phyloP scores from a whole-genome alignment of 1,140 invertebrate species.

The Trichonephila inaurata region DNA sequence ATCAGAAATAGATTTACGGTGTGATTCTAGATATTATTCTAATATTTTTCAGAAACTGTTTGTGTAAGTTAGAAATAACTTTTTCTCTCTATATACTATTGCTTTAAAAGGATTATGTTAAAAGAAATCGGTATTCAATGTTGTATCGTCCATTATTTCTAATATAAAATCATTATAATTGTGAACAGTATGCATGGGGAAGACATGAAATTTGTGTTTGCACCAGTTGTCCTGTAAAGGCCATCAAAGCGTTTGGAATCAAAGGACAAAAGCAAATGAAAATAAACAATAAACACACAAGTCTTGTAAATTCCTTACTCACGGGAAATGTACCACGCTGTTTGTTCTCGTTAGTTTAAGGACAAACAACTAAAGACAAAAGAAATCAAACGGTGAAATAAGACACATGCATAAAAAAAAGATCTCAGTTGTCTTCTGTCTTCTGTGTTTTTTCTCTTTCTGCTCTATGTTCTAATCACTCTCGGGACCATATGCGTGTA shows the following conservation, averaged over 20 bases:
- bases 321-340: conserved; percentile 46
- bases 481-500: background rate
- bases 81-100: too few relatives aligned
- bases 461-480: conserved; percentile 6
- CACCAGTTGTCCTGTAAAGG: background rate
- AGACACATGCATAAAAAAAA: conserved; percentile 20
- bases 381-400: conserved; percentile 49
- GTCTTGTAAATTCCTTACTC: conserved; percentile 14
- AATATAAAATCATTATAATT: too few relatives aligned
- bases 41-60: too few relatives aligned
- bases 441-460: background rate
- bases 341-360: conserved; percentile 48
- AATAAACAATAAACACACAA: conserved; percentile 32
- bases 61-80: too few relatives aligned
- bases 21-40: too few relatives aligned
- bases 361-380: conserved; percentile 11
- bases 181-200: too few relatives aligned
- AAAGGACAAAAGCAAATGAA: conserved; percentile 17
- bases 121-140: too few relatives aligned
- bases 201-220: background rate
- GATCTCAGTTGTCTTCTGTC: background rate
- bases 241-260: background rate
- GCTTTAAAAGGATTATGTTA: too few relatives aligned
- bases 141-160: too few relatives aligned
- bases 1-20: too few relatives aligned